Evolutionary conservation across 2,888 invertebrate genomes (phyloP), one percentile per base, ranked within the genome.

Genomic region (Himalopsyche tibetana): DNA sequence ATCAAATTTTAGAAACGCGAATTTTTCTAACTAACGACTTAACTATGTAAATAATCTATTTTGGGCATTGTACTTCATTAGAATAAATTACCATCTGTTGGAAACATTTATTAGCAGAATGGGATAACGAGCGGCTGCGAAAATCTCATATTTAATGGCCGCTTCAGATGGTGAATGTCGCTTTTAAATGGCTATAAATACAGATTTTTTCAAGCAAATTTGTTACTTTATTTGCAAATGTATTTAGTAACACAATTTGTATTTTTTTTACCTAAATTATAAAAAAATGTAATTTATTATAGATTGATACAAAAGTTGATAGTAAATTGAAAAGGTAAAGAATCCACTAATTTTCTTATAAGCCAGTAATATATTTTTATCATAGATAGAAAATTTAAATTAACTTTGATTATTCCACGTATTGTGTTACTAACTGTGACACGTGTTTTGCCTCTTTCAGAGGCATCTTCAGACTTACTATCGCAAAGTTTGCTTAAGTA

Each of bases 71-170:
- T 63, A 63, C 63, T 63, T 63, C 63, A 63, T 63, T 63, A 63
- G 63, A 63, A 63, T 63, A 63, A 63, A 63, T 63, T 63, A 63
- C 63, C 63, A 63, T 63, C 63, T 63, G 63, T 63, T n/a, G 63
- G 63, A 63, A 63, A 63, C 63, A 63, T 63, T 63, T 63, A 63
- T n/a, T 63, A 28, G 63, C 28, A 28, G 19, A 28, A 63, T 8
- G 63, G 63, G 63, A 63, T 63, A 63, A 63, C 63, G 63, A 63
- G 63, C 63, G 63, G 63, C 63, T 28, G 19, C 28, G 63, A 28
- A 63, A 63, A 63, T 63, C 63, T 63, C 63, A 28, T 63, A 63
- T 63, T 63, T 63, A 63, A 63, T 63, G 63, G 63, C 63, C 63
- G 19, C 63, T 63, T 63, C 63, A 63, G 63, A 63, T 63, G 63